Evolutionary conservation across 2,888 invertebrate species (phyloP).

Genomic region (Galeruca laticollis): DNA sequence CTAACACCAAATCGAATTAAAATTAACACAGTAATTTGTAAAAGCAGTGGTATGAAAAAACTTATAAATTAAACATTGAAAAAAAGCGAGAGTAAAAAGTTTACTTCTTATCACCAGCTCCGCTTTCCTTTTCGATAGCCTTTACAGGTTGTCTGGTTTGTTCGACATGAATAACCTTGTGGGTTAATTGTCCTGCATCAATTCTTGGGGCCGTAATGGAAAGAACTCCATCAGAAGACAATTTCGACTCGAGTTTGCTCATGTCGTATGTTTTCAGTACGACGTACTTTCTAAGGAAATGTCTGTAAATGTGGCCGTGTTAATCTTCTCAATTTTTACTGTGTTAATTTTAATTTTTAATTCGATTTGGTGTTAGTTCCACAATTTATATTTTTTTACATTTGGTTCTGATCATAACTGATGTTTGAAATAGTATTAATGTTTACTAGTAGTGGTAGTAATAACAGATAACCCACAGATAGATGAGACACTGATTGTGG

Average conservation of each 20-base stretch:
- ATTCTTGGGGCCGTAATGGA: constrained; percentile 74
- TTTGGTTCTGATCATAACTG: background rate
- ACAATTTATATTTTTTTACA: background rate
- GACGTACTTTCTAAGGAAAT: constrained; percentile 80
- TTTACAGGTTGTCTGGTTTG: constrained; percentile 12
- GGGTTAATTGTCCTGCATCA: constrained; percentile 2
- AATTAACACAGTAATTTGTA: background rate
- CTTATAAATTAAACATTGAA: background rate
- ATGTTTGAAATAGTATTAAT: too few species aligned
- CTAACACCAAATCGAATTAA: too few species aligned
- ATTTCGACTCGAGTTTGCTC: constrained; percentile 76
- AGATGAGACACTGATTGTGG: too few species aligned
- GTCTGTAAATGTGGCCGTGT: constrained; percentile 80
- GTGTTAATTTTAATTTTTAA: background rate
- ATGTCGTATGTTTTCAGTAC: constrained; percentile 82
- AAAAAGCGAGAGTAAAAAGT: background rate
- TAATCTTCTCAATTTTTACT: constrained; percentile 72
- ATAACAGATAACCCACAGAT: too few species aligned
- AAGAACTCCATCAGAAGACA: constrained; percentile 83
- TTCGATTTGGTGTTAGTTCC: background rate
- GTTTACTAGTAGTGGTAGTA: too few species aligned
- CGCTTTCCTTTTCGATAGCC: constrained; percentile 11
- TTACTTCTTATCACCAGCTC: constrained; percentile 5
- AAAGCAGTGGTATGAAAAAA: background rate
- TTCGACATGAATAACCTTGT: constrained; percentile 6